These are phyloP conservation scores for Lophius piscatorius DNA, from an alignment of 2,113 vertebrate genomes.

Conservation along the genomic window DNA sequence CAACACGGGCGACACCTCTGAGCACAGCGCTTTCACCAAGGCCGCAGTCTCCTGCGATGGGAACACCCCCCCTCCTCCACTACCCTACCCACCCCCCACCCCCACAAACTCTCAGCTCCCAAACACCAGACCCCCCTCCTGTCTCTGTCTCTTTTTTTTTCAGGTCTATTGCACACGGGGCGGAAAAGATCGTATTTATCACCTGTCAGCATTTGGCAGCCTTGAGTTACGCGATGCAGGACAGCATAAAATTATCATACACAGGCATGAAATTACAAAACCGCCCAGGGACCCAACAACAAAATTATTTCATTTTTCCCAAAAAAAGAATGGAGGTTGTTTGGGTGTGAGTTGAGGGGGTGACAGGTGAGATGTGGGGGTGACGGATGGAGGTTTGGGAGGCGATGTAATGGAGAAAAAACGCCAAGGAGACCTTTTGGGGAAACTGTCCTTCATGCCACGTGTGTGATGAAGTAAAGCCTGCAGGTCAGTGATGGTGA, in stretches of 20 bases:
- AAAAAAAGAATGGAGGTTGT: constrained; percentile 59
- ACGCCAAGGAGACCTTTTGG: constrained; percentile 84
- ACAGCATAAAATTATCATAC: constrained; percentile 99
- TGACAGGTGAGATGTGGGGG: constrained; percentile 74
- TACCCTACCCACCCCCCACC: not conserved
- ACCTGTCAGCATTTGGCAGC: constrained; percentile 99
- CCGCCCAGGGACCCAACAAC: constrained; percentile 98
- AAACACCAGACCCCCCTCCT: constrained; percentile 58
- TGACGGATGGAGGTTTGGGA: constrained; percentile 61
- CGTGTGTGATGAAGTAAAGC: constrained; percentile 78
- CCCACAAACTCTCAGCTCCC: constrained; percentile 50
- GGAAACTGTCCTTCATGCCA: constrained; percentile 89
- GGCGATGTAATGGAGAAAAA: constrained; percentile 56
- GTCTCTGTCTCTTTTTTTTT: constrained; percentile 72
- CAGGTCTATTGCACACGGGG: constrained; percentile 87
- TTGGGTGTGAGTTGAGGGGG: constrained; percentile 67
- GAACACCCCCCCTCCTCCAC: constrained; percentile 20
- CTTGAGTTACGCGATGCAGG: constrained; percentile 99
- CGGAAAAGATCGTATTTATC: constrained; percentile 99
- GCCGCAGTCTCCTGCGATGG: constrained; percentile 74
- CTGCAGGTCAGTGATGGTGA: no score
- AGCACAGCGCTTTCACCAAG: constrained; percentile 69
- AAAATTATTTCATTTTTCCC: constrained; percentile 94
- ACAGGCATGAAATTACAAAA: constrained; percentile 99
- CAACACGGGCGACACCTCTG: constrained; percentile 62